phyloP scores from a whole-genome alignment of 1,140 invertebrate genomes.

The Psilanteris sp. region DNA sequence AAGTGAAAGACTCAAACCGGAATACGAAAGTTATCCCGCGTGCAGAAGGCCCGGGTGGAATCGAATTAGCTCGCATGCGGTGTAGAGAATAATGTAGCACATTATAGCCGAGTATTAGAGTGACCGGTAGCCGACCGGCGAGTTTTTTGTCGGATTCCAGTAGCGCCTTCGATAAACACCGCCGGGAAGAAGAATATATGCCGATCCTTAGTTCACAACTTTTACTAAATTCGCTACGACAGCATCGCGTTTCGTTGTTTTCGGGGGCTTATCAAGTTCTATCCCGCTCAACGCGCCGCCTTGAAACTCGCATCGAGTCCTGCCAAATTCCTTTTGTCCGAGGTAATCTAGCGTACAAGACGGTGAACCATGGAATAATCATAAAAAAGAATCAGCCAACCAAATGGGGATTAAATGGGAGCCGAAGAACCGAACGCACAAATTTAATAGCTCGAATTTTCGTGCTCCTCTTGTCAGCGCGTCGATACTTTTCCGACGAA shows the following conservation, averaged over 20 bases:
- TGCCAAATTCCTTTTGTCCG: constrained; percentile 51
- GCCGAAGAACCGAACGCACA: too few relatives aligned
- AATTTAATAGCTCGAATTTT: too few relatives aligned
- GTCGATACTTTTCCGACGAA: too few relatives aligned
- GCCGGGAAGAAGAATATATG: constrained; percentile 61
- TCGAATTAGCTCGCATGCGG: constrained; percentile 67
- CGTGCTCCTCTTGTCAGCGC: too few relatives aligned
- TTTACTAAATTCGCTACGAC: constrained; percentile 74
- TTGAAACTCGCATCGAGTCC: constrained; percentile 22
- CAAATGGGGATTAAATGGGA: background rate
- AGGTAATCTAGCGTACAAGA: constrained; percentile 24
- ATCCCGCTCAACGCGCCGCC: constrained; percentile 8
- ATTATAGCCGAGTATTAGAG: constrained; percentile 76
- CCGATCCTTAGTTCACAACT: constrained; percentile 67
- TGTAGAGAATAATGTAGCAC: constrained; percentile 73
- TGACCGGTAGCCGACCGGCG: constrained; percentile 74
- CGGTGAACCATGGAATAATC: constrained; percentile 3
- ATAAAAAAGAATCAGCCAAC: background rate
- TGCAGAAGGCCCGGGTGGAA: constrained; percentile 56
- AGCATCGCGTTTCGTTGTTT: constrained; percentile 68
- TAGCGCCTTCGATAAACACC: constrained; percentile 78
- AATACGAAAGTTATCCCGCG: constrained; percentile 60
- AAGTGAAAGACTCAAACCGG: constrained; percentile 61
- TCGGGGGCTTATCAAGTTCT: constrained; percentile 62
- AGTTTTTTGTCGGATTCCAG: constrained; percentile 78